These are phyloP conservation scores for Hapalemur alaotrensis DNA, from an alignment of 2,797 vertebrate species.

Conservation along the genomic window DNA sequence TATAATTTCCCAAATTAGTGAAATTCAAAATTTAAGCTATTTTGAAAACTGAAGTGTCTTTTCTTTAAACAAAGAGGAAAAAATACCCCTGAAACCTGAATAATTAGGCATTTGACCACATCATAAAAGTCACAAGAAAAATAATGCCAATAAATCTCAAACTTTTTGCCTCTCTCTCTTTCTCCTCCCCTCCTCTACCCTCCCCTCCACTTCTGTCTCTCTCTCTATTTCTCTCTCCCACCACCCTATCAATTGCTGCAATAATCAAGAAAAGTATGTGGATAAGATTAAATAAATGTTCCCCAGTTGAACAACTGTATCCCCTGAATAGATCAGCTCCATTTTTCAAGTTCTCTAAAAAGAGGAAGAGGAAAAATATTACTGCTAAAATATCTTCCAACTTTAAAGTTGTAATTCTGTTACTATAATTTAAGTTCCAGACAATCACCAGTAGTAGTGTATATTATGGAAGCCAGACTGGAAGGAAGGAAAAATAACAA, in stretches of 20 bases:
- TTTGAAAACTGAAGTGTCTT: not conserved
- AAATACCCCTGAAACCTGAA: not conserved
- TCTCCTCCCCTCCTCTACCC: not conserved
- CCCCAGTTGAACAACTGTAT: not conserved
- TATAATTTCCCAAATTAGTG: constrained; percentile 22
- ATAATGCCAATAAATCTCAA: not conserved
- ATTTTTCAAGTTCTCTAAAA: not conserved
- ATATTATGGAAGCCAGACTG: not conserved
- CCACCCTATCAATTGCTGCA: not conserved
- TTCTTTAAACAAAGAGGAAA: not conserved
- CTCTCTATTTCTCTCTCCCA: not conserved
- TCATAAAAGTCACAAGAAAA: not conserved
- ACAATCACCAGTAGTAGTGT: not conserved
- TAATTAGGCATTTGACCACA: not conserved
- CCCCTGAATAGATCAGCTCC: not conserved
- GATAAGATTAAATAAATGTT: not conserved
- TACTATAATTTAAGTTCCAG: not conserved
- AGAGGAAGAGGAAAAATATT: not conserved
- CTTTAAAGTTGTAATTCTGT: not conserved
- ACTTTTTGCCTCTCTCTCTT: not conserved
- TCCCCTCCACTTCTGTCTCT: not conserved
- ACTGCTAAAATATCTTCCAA: not conserved
- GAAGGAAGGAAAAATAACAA: not conserved
- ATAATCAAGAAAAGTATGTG: not conserved
- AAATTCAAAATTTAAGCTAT: not conserved